Evolutionary conservation across 2,888 invertebrate genomes (phyloP).

Genomic region (Bembecia ichneumoniformis): DNA sequence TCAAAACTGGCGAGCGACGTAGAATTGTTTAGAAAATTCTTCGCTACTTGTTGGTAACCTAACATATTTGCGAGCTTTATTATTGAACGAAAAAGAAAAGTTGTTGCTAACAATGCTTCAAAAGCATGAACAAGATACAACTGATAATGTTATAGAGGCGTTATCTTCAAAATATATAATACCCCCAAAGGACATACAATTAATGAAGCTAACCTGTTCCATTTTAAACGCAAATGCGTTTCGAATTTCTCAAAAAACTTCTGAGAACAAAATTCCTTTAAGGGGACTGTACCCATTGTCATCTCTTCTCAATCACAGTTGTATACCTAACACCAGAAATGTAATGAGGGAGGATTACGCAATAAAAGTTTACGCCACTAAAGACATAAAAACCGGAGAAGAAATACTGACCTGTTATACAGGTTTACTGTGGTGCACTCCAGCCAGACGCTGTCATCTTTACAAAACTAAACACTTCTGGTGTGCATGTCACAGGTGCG

Average conservation of each 20-base stretch:
- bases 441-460: constrained; percentile 73
- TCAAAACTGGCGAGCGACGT: constrained; percentile 53
- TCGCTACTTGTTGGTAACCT: constrained; percentile 26
- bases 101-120: constrained; percentile 60
- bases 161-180: constrained; percentile 55
- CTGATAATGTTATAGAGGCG: constrained; percentile 62
- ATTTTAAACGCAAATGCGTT: constrained; percentile 78
- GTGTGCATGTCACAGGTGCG: constrained; percentile 76
- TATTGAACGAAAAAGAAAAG: constrained; percentile 45
- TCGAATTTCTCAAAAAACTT: constrained; percentile 54
- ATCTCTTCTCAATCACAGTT: constrained; percentile 78
- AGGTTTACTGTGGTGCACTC: constrained; percentile 77
- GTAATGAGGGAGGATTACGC: constrained; percentile 66
- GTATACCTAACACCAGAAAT: constrained; percentile 77
- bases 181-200: constrained; percentile 58
- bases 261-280: constrained; percentile 45
- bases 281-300: constrained; percentile 77
- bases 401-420: constrained; percentile 79
- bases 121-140: constrained; percentile 27
- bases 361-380: constrained; percentile 73
- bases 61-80: constrained; percentile 38
- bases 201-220: constrained; percentile 66
- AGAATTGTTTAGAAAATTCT: constrained; percentile 17
- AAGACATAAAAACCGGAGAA: constrained; percentile 68
- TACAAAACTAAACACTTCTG: constrained; percentile 76